Conservation (phyloP, 2,888 invertebrate species). For the Erebia palarica region DNA sequence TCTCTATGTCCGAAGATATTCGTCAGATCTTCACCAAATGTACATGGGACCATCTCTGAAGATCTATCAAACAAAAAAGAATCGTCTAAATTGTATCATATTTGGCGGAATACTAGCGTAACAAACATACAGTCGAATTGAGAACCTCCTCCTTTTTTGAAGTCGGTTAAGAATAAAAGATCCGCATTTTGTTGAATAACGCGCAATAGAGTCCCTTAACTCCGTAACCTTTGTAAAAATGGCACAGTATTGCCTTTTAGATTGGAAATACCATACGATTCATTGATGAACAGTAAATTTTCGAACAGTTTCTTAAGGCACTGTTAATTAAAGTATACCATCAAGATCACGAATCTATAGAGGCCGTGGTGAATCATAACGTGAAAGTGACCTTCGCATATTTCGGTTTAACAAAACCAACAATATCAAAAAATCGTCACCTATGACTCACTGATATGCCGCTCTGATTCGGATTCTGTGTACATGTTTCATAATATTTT, state of each 20-base stretch:
- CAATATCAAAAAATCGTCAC: conserved; percentile 38
- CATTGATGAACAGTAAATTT: background rate
- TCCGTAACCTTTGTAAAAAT: too few species aligned
- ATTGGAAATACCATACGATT: background rate
- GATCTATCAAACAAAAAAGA: too few species aligned
- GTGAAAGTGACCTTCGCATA: conserved; percentile 69
- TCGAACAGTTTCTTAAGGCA: conserved; percentile 31
- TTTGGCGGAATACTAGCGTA: too few species aligned
- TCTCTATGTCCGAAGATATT: too few species aligned
- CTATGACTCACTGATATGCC: conserved; percentile 39
- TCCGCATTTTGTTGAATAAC: too few species aligned
- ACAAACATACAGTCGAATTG: too few species aligned
- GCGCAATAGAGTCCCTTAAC: too few species aligned
- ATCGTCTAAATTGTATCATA: too few species aligned
- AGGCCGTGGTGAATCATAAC: conserved; percentile 52
- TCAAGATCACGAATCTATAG: conserved; percentile 1
- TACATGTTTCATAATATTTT: conserved; percentile 32
- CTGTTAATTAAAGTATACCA: conserved; percentile 30
- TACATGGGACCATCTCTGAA: too few species aligned
- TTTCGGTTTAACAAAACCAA: conserved; percentile 42
- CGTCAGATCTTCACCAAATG: too few species aligned
- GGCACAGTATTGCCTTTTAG: background rate
- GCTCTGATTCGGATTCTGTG: conserved; percentile 17
- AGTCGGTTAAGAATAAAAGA: too few species aligned
- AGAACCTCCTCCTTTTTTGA: too few species aligned